Evolutionary conservation across 2,888 invertebrate species (phyloP).

Genomic region (Drosophila greeni): DNA sequence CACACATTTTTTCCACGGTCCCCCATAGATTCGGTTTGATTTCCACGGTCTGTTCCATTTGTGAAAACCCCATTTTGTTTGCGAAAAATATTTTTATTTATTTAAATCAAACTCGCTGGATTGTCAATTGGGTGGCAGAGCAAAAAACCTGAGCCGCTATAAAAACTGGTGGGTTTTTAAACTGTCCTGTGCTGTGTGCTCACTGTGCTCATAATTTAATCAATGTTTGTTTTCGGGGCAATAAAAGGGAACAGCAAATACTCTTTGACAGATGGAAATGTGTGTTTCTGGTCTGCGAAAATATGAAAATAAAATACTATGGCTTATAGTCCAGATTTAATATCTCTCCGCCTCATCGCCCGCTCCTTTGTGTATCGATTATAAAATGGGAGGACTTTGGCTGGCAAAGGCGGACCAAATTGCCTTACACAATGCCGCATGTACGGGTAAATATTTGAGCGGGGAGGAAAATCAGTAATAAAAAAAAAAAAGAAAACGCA

Average conservation of each 20-base stretch:
- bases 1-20: not conserved
- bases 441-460: slow-evolving; percentile 29
- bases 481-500: not conserved
- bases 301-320: slow-evolving; percentile 8
- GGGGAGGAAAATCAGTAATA: slow-evolving; percentile 1
- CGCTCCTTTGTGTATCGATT: slow-evolving; percentile 29
- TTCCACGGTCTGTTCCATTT: not conserved
- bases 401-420: slow-evolving; percentile 20
- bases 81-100: slow-evolving; percentile 30
- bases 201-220: slow-evolving; percentile 41
- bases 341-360: slow-evolving; percentile 6
- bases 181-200: slow-evolving; percentile 10
- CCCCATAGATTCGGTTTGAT: not conserved
- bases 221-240: slow-evolving; percentile 40
- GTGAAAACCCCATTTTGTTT: slow-evolving; percentile 22
- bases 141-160: slow-evolving; percentile 2
- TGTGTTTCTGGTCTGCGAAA: slow-evolving; percentile 5
- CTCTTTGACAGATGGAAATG: slow-evolving; percentile 32
- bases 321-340: slow-evolving; percentile 31
- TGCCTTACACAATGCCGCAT: slow-evolving; percentile 26
- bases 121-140: slow-evolving; percentile 20
- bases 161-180: slow-evolving; percentile 20
- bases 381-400: slow-evolving; percentile 16
- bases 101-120: slow-evolving; percentile 38
- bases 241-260: slow-evolving; percentile 17